Conservation (phyloP, 2,797 vertebrate species). For the Hemitrygon akajei region DNA sequence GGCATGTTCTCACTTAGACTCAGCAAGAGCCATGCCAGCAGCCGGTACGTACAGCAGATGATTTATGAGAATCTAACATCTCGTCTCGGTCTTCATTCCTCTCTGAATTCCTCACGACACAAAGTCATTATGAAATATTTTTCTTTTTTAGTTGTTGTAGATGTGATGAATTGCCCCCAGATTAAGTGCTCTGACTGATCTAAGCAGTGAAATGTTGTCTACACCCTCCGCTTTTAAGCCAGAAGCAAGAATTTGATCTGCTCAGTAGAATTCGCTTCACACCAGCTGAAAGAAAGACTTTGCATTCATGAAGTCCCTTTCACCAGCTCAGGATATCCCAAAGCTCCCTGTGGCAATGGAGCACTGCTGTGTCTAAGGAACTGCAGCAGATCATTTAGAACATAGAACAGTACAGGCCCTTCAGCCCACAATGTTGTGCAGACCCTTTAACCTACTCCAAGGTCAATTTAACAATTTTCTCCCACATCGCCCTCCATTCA, state of each 20-base stretch:
- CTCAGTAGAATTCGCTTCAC: background rate
- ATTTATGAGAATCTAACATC: slow-evolving; percentile 9
- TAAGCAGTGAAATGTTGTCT: background rate
- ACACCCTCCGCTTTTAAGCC: background rate
- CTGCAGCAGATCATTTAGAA: background rate
- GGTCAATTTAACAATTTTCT: too few species aligned
- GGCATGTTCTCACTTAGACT: slow-evolving; percentile 25
- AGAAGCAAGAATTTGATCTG: background rate
- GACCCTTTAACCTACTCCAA: too few species aligned
- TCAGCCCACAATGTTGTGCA: too few species aligned
- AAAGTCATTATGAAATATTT: slow-evolving; percentile 16
- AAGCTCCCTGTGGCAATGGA: background rate
- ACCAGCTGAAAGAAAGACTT: background rate
- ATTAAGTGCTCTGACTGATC: background rate
- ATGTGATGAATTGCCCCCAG: background rate
- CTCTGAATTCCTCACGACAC: slow-evolving; percentile 9
- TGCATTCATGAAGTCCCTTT: background rate
- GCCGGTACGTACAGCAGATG: background rate
- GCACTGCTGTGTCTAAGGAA: background rate
- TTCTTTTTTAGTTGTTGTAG: background rate
- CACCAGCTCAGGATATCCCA: background rate
- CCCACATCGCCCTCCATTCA: too few species aligned
- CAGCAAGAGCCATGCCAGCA: background rate
- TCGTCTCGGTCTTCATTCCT: slow-evolving; percentile 19
- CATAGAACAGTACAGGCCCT: too few species aligned